Percentiles rank a stretch among this genome's conserved stretches.
Conservation (phyloP, 2,113 vertebrate genomes). For the Cyanistes caeruleus region DNA sequence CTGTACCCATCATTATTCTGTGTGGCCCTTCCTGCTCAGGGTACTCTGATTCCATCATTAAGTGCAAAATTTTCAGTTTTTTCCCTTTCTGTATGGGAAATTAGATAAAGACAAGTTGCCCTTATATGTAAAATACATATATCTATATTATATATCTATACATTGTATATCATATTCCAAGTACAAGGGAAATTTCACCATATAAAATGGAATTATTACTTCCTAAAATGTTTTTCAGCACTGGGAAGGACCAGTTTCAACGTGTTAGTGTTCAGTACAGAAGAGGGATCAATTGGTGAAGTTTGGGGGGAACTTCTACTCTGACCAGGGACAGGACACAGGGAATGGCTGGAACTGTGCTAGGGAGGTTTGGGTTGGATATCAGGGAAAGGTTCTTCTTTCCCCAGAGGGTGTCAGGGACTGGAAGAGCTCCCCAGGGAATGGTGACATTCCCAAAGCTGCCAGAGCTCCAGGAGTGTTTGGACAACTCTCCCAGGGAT, state of each 20-base stretch:
- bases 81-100: background rate
- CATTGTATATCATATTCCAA: background rate
- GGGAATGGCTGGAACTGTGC: background rate
- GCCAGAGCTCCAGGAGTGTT: background rate
- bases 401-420: accelerated
- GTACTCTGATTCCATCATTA: background rate
- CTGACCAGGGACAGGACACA: background rate
- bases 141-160: background rate
- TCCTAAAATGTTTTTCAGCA: background rate
- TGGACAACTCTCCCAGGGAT: background rate
- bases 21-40: background rate
- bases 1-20: background rate
- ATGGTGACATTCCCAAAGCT: accelerated
- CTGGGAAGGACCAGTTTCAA: background rate
- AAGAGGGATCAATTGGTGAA: accelerated
- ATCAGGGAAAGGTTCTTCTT: background rate
- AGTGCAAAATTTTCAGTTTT: background rate
- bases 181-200: background rate
- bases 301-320: background rate
- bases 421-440: background rate
- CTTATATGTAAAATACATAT: background rate
- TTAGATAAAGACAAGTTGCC: background rate
- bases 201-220: background rate
- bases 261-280: accelerated
- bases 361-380: background rate